Base-by-base conservation (phyloP, 2,113 vertebrate species). In the Tichodroma muraria region DNA sequence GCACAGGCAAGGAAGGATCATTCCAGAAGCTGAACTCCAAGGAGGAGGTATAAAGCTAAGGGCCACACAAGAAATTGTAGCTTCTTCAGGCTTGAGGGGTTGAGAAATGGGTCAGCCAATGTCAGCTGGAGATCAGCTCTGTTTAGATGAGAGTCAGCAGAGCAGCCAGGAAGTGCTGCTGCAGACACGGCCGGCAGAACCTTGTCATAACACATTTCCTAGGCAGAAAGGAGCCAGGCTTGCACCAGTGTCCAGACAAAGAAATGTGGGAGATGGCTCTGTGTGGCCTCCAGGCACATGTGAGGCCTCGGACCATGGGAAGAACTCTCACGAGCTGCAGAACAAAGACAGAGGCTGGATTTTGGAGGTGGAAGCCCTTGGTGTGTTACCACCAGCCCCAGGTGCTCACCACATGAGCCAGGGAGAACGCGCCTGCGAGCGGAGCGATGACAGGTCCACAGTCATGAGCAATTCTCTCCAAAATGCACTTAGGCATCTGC, bases 401-500 rank as follows among this genome's bases (percentile, higher is more conserved):
- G 88, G 80, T 96, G 95, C 70, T 21, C 53, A 33, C 45, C 93
- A 96, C 59, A 85, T 92, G 86, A 94, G 54, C 24, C 21, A 75
- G 53, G 4, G 5, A 27, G 23, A 70, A 31, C 0, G 16, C 6
- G 35, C 66, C 87, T 88, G 83, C 0, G 2, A 80, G 82, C 1
- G 0, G 84, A 92, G 94, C 8, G 50, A 75, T 89, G 94, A 94
- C 89, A 91, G 90, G 10, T 10, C 94, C 65, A 4, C 45, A 85
- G 89, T 60, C 88, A 89, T 0, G 35, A 88, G 65, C 70, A 33
- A 85, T 90, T 93, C 73, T 94, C 71, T 88, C 69, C 33, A 19
- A 77, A 72, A 90, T 95, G 61, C 85, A 81, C 72, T 86, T 8
- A 71, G 38, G 52, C 92, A 92, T 89, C 90, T 96, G 95, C 80